Percentiles rank a stretch among this genome's conserved stretches.
phyloP scores from a whole-genome alignment of 2,113 vertebrate genomes.

The Oreocharis arfaki region DNA sequence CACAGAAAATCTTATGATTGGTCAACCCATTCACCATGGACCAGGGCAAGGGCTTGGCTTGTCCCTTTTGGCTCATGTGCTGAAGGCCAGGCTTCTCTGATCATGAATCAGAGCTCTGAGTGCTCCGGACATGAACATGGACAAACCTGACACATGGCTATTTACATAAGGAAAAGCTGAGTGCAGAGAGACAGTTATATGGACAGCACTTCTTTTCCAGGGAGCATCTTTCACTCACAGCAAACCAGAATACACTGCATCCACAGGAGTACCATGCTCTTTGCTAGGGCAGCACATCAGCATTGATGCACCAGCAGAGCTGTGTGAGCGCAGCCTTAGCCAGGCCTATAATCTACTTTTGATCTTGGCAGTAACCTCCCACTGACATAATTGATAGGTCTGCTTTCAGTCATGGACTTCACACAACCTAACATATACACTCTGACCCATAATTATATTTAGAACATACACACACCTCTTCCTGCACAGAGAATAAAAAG shows the following conservation, averaged over 20 bases:
- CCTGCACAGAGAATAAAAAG: background rate
- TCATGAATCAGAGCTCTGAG: background rate
- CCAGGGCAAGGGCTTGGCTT: background rate
- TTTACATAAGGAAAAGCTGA: background rate
- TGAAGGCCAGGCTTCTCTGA: background rate
- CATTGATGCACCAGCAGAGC: background rate
- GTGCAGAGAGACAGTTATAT: background rate
- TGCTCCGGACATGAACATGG: background rate
- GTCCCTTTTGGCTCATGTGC: background rate
- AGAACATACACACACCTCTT: background rate
- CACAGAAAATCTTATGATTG: background rate
- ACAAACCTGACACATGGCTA: background rate
- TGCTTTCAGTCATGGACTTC: background rate
- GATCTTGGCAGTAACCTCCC: slow-evolving; percentile 5
- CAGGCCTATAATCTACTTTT: slow-evolving; percentile 21
- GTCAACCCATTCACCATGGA: background rate
- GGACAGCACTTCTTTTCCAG: background rate
- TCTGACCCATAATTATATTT: background rate
- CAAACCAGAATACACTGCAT: background rate
- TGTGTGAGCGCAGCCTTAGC: background rate
- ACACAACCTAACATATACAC: slow-evolving; percentile 4
- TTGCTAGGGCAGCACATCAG: background rate
- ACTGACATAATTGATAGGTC: slow-evolving; percentile 31
- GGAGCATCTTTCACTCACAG: background rate
- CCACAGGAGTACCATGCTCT: background rate